Evolutionary conservation across 2,888 invertebrate species (phyloP), one percentile per base, ranked within the genome.

Genomic region (Orchestes rusci): DNA sequence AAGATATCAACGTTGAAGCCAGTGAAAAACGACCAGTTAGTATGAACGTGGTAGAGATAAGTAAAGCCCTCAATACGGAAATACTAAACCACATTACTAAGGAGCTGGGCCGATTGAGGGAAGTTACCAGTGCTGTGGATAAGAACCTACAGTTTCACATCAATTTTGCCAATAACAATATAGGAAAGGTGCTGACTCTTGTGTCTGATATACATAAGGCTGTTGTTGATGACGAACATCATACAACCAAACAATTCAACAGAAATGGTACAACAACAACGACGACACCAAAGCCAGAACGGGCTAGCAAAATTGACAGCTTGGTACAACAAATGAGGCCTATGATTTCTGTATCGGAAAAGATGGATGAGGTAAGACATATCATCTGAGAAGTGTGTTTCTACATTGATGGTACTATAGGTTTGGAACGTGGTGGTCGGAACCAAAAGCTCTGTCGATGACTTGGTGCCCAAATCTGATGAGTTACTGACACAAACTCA

Each of bases 1-100:
- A 89, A 60, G 89, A 89, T 59, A 84, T 88, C 49, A 88, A 87
- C 59, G 88, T 84, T 1, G 88, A 88, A 65, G 88, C 88, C 0
- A 88, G 88, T 59, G 89, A 89, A 67, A 88, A 86, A 69, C 87
- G 87, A 60, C 85, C 88, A 2, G 78, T 88, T 35, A 86, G 85
- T 62, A 79, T 87, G 73, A 87, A 86, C 62, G 82, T 85, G 10
- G 76, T 85, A 39, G 87, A 88, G 68, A 85, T 86, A 46, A 83
- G 86, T 2, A 88, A 87, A 68, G 80, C 86, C n/a, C 74, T 88
- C 61, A 88, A 83, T 64, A 74, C 81, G 16, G 88, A 88, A 69
- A 82, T 85, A 20, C 78, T 88, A 64, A 81, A 80, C 58, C 85
- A 85, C 67, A 80, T 87, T 18, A 81, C 84, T n/a, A 80, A 83